Conservation (phyloP, 2,888 invertebrate species). For the Aphrophora alni region DNA sequence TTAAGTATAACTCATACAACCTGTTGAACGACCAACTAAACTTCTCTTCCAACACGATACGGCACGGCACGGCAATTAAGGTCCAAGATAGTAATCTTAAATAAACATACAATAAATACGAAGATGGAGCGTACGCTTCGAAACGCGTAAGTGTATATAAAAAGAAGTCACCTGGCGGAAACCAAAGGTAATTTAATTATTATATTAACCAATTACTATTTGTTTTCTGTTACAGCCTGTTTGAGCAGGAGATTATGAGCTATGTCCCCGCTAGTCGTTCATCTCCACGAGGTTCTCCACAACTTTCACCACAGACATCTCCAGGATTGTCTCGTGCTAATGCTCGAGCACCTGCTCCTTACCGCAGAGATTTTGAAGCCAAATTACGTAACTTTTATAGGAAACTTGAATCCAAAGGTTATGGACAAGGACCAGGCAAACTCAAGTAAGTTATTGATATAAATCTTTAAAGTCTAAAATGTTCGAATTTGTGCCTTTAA, state of each 20-base stretch:
- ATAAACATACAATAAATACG: too few relatives aligned
- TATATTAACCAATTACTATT: too few relatives aligned
- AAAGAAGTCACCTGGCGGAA: too few relatives aligned
- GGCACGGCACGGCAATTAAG: too few relatives aligned
- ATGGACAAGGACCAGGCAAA: slow-evolving; percentile 96
- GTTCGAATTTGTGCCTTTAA: too few relatives aligned
- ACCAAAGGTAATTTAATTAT: not conserved
- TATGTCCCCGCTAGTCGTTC: slow-evolving; percentile 77
- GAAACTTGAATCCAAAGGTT: slow-evolving; percentile 94
- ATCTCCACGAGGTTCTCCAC: slow-evolving; percentile 67
- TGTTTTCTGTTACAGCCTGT: slow-evolving; percentile 73
- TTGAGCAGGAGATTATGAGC: slow-evolving; percentile 98
- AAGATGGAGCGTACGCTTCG: too few relatives aligned
- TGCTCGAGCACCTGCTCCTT: slow-evolving; percentile 85
- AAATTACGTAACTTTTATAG: slow-evolving; percentile 94
- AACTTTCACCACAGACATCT: slow-evolving; percentile 76
- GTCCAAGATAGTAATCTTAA: too few relatives aligned
- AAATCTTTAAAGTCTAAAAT: not conserved
- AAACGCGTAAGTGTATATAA: too few relatives aligned
- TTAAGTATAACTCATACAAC: too few relatives aligned
- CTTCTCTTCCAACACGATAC: too few relatives aligned
- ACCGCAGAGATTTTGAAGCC: slow-evolving; percentile 92
- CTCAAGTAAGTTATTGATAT: slow-evolving; percentile 76
- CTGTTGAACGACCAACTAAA: too few relatives aligned
- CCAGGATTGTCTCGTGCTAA: slow-evolving; percentile 76